Base-by-base conservation (phyloP, 2,888 invertebrate species). In the Agonopterix arenella region DNA sequence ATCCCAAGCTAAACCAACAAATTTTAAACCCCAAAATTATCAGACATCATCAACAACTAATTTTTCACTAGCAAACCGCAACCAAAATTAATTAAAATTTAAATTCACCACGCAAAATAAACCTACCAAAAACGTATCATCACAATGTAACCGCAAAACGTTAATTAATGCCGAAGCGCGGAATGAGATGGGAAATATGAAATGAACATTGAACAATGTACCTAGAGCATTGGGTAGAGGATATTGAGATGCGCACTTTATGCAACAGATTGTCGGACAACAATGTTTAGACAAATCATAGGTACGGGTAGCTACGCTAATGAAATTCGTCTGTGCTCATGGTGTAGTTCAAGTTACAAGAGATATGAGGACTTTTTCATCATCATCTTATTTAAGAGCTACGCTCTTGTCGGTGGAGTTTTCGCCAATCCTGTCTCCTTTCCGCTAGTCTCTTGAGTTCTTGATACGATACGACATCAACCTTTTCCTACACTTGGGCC, bases 141-240 rank as follows among this genome's bases (percentile, higher is more conserved):
- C 45, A 46, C 47, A 49, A 37, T 40, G 38, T 52, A 44, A 41
- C 53, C 59, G 42, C 58, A 46, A 52, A 51, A 50, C 57, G 57
- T 58, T 61, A 52, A 62, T 64, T 61, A 62, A 59, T 59, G 51
- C 49, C 45, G 40, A 53, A 16, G 9, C 44, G n/a, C 5, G 11
- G 13, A 43, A 36, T 38, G 37, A 11, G 36, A 11, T 43, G 49
- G 16, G 36, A 46, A 46, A 46, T 44, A 45, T 28, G 44, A 36
- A 45, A 47, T 48, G 51, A 58, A 58, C 61, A 64, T 59, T 49
- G 53, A 56, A 59, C 10, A 40, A 8, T 40, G 11, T 40, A 13
- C 13, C 13, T 13, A 11, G 11, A 40, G 10, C 11, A 11, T 1
- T 11, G 11, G 11, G n/a, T 40, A 40, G 40, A 40, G 40, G n/a